Percentiles rank a stretch among this genome's conserved stretches.
Evolutionary conservation across 2,888 invertebrate species (phyloP).

Genomic region (Mythimna ferrago): DNA sequence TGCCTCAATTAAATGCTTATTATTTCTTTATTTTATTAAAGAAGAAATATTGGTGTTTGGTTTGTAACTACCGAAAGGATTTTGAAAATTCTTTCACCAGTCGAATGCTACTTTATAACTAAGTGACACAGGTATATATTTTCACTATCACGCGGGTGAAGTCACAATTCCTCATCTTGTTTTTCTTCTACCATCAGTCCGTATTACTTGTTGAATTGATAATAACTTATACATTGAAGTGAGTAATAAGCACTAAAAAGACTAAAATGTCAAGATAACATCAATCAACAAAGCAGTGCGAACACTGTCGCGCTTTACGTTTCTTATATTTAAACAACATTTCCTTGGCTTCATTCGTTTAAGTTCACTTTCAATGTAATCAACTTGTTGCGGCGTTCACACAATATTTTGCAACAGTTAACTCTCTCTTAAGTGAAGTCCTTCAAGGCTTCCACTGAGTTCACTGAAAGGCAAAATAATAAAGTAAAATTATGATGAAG

Average conservation of each 20-base stretch:
- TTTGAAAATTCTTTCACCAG: too few relatives aligned
- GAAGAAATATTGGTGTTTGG: too few relatives aligned
- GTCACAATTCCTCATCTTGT: background rate
- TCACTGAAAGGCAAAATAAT: constrained; percentile 14
- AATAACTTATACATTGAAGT: background rate
- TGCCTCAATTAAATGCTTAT: too few relatives aligned
- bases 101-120: too few relatives aligned
- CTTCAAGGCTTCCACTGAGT: constrained; percentile 12
- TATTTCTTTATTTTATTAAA: too few relatives aligned
- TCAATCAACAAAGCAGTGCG: background rate
- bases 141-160: too few relatives aligned
- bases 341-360: constrained; percentile 31
- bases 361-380: constrained; percentile 40
- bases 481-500: background rate
- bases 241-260: background rate
- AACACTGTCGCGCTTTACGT: background rate
- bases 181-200: too few relatives aligned
- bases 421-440: constrained; percentile 12
- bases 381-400: constrained; percentile 13
- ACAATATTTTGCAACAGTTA: constrained; percentile 6
- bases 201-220: background rate
- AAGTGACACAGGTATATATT: too few relatives aligned
- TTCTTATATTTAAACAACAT: constrained; percentile 25
- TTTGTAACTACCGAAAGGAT: too few relatives aligned
- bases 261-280: constrained; percentile 30